Base-by-base conservation (phyloP, 2,113 vertebrate species). In the Anthoscopus minutus region DNA sequence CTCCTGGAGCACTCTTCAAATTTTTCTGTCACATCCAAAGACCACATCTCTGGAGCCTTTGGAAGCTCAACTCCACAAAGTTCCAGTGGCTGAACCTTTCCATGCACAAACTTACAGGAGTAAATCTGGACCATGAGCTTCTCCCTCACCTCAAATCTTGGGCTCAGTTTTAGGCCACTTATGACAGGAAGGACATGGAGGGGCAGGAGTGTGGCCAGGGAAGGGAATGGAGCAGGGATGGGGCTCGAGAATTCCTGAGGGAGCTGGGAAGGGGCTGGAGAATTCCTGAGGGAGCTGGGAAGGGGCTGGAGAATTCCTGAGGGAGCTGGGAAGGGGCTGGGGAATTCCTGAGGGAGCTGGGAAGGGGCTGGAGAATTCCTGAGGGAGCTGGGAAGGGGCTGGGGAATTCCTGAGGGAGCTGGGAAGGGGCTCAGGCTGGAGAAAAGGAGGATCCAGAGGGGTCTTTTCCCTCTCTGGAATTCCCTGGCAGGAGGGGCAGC, bases 81-180 rank as follows among this genome's bases (percentile, higher is more conserved):
- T 27, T n/a, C 48, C 64, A 13, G 11, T 1, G 25, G 48, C 11
- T 1, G 0, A 86, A 44, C 4, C 65, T 56, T 38, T 27, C 28
- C 19, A 12, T 2, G 21, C 2, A 0, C 3, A 5, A 8, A 21
- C 5, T 18, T n/a, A 2, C 0, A 38, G 71, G 53, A 51, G 7
- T 8, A 65, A 69, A 64, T 24, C 44, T 16, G 18, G n/a, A 6
- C 17, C 5, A 2, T 7, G 19, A 58, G 13, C 4, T 23, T 25
- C 6, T 50, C 9, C 10, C 54, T 51, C 54, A 35, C 24, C 42
- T 35, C 25, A 3, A 9, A 27, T 35, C 40, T 47, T 31, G 25
- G 25, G n/a, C 5, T 47, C 38, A 17, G 24, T 3, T 82, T 73
- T 61, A 45, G 70, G 47, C 20, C 17, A 5, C 9, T 27, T 45